Percentiles rank a stretch among this genome's conserved stretches.
phyloP scores from a whole-genome alignment of 2,888 invertebrate species.

The Dolichomitus sp. region DNA sequence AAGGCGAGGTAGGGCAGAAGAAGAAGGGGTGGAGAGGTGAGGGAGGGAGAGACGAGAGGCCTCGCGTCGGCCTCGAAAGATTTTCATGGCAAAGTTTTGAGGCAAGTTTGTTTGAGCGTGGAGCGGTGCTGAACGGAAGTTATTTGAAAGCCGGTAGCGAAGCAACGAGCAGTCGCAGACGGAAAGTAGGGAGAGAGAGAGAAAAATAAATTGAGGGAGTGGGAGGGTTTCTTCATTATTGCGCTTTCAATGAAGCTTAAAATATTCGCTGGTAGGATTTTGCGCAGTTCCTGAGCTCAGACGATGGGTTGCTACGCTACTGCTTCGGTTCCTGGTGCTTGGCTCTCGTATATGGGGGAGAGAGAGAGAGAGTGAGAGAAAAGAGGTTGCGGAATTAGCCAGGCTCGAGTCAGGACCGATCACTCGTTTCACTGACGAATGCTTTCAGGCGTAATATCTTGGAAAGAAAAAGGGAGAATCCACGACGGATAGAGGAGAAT shows the following conservation, averaged over 20 bases:
- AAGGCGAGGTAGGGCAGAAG: background rate
- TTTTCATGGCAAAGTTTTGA: constrained; percentile 70
- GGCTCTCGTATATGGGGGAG: background rate
- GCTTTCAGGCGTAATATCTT: constrained; percentile 73
- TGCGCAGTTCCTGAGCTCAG: constrained; percentile 14
- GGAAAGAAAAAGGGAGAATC: constrained; percentile 13
- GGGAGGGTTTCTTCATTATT: constrained; percentile 76
- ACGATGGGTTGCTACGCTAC: background rate
- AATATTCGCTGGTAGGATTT: constrained; percentile 73
- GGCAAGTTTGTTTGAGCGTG: constrained; percentile 62
- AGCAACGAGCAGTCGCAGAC: constrained; percentile 34
- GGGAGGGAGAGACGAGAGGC: background rate
- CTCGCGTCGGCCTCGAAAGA: constrained; percentile 65
- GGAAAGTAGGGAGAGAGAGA: constrained; percentile 34
- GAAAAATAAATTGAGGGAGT: constrained; percentile 61
- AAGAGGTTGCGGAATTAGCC: background rate
- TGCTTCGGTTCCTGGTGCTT: background rate
- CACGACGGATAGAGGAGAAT: background rate
- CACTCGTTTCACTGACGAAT: constrained; percentile 71
- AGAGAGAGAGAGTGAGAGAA: background rate
- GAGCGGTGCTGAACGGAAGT: constrained; percentile 59
- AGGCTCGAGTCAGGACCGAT: constrained; percentile 61
- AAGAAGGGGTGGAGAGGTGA: background rate
- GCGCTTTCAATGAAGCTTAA: constrained; percentile 79
- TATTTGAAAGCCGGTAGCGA: constrained; percentile 65